A percentile compares a stretch with the other conserved stretches of the same genome.
Conservation (phyloP, 2,888 invertebrate species). For the Xestia rhomboidea region DNA sequence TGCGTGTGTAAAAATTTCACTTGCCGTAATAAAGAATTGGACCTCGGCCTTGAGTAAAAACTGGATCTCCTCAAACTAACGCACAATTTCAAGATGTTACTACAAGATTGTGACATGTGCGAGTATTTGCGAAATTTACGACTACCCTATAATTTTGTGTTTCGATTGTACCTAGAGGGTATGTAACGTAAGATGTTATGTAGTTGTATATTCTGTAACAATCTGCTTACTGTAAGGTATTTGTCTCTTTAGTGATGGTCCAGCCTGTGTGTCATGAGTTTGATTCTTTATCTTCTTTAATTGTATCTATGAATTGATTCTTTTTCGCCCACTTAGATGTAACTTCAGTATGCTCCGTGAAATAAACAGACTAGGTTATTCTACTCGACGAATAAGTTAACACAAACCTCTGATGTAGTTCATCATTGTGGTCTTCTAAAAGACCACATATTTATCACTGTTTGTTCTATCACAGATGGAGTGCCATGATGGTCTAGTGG, state of each 20-base stretch:
- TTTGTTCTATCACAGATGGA: neutral
- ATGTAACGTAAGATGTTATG: constrained; percentile 13
- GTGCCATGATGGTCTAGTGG: neutral
- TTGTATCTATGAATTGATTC: neutral
- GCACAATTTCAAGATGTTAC: constrained; percentile 47
- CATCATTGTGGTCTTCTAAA: neutral
- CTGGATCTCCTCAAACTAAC: constrained; percentile 41
- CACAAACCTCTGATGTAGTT: neutral
- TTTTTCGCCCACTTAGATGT: neutral
- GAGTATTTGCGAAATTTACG: constrained; percentile 36
- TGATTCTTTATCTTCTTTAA: neutral
- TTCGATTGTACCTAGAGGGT: constrained; percentile 10
- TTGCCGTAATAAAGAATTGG: constrained; percentile 5
- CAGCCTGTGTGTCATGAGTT: neutral
- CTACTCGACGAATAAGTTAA: neutral
- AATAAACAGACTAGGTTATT: neutral
- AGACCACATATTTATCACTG: neutral
- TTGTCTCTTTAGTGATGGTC: neutral
- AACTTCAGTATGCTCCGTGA: neutral
- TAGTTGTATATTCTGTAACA: neutral
- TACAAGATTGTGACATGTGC: constrained; percentile 22
- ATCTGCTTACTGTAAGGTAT: neutral
- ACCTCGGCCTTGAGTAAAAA: constrained; percentile 46
- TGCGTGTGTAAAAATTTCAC: constrained; percentile 25
- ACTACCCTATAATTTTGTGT: constrained; percentile 12